Evolutionary conservation across 2,888 invertebrate genomes (phyloP), one percentile per base, ranked within the genome.

Genomic region (Scaptomyza reducta): DNA sequence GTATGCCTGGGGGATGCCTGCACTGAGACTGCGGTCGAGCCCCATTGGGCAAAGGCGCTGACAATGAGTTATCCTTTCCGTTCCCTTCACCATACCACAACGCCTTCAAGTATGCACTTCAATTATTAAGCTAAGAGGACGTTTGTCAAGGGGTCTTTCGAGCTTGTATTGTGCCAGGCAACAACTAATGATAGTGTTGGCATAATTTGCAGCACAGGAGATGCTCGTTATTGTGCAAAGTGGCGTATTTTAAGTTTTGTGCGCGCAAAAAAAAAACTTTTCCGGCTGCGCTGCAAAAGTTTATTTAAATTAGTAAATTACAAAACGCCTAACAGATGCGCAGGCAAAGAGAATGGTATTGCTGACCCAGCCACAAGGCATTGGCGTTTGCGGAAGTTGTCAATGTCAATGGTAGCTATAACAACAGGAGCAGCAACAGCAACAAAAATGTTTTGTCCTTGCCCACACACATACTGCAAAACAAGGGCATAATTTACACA

Each of bases 401-500:
- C 83, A 81, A 72, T 87, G 85, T 81, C 85, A 83, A 70, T 61
- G 61, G 66, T 33, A 50, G 33, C 47, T 35, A 11, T 29, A 49
- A 45, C 46, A 63, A 38, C 11, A 58, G 13, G 65, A 49, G 40
- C 18, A 42, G 25, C 33, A 58, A 22, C 38, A 38, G 14, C 33
- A 58, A 33, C 40, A 38, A 9, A 38, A 35, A 7, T 38, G 56
- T 55, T 53, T 47, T 61, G 53, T 62, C 65, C 65, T 55, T 68
- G 47, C 25, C 67, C 40, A 40, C 40, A 40, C 16, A 16, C 14
- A 40, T 0, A 40, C 10, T 10, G 40, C 10, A 75, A 78, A 78
- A 71, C 81, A 76, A 77, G 66, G 53, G 79, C 85, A 85, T 78
- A 87, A 87, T 84, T 84, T 78, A 70, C 70, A 74, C 78, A 84